A percentile compares a stretch with the other conserved stretches of the same genome.
Evolutionary conservation across 2,113 vertebrate genomes (phyloP).

Genomic region (Myxocyprinus asiaticus): DNA sequence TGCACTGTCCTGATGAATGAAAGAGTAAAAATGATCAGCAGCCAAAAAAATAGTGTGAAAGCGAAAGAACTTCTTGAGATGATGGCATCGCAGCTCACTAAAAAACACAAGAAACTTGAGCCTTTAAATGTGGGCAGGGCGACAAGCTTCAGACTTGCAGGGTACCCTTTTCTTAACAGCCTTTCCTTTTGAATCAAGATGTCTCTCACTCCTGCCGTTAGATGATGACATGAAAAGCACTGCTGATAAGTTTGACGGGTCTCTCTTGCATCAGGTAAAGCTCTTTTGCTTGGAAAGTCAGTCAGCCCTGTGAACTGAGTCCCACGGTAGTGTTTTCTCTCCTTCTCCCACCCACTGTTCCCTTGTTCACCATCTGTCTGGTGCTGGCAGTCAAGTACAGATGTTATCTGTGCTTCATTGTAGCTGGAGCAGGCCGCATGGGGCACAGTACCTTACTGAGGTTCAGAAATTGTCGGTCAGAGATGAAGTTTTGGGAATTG

Average conservation of each 20-base stretch:
- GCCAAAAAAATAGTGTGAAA: no score
- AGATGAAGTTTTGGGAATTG: constrained; percentile 7
- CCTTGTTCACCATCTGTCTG: constrained; percentile 42
- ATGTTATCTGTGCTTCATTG: constrained; percentile 41
- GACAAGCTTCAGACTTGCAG: no score
- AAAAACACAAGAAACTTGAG: no score
- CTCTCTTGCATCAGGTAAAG: constrained; percentile 50
- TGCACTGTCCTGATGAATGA: no score
- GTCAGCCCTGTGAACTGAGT: constrained; percentile 58
- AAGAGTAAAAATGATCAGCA: no score
- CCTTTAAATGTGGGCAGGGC: no score
- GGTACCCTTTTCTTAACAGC: neutral
- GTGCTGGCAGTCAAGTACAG: constrained; percentile 23
- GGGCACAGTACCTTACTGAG: constrained; percentile 20
- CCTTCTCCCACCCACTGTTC: neutral
- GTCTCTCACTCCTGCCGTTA: constrained; percentile 36
- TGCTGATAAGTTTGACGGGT: constrained; percentile 47
- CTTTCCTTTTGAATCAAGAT: constrained; percentile 52
- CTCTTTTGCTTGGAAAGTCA: constrained; percentile 57
- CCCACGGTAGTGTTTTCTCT: constrained; percentile 25
- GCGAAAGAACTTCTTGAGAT: no score
- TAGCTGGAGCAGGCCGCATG: constrained; percentile 4
- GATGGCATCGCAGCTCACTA: no score
- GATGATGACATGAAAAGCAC: constrained; percentile 53
- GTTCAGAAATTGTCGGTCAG: constrained; percentile 1